Base-by-base conservation (phyloP, 2,888 invertebrate species). In the Diachrysia chrysitis region DNA sequence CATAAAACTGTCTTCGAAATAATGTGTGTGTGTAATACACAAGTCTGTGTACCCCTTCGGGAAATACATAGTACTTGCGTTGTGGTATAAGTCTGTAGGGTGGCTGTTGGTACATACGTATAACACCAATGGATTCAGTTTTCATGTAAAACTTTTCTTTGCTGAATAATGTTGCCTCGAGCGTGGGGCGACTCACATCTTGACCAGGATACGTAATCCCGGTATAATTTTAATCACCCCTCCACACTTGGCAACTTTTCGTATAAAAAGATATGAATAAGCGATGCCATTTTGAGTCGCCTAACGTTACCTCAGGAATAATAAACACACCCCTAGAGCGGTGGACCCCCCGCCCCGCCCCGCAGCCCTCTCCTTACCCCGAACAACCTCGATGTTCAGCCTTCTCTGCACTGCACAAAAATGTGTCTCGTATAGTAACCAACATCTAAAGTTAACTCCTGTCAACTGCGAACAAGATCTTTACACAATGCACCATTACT, bases 181-280 rank as follows among this genome's bases (percentile, higher is more conserved):
- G 48, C 54, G 3, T 14, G 23, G 16, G 37, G 12, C 25, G 32
- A 29, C 42, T 19, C 54, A 21, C 19, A 54, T 46, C n/a, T 46
- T 21, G 19, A 10, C 5, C 23, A 16, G 58, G 9, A 42, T 37
- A 23, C 17, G 25, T 32, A 16, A 32, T 63, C 19, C 25, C 21
- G 35, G 58, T 53, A 53, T 51, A 69, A 69, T 71, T 71, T 60
- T 69, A 81, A 74, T 69, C 54, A 65, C 60, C 66, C 59, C 37
- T 35, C 57, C 63, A 29, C 58, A 68, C n/a, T 73, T 70, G 61
- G 65, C 35, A 66, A 64, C 69, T 68, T 69, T 79, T 70, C 62
- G 64, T 51, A 63, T 78, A 70, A 72, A 81, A 68, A 68, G 65
- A 42, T 70, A 60, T 80, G 75, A 76, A 80, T 67, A 71, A 78